Percentiles rank a stretch among this genome's conserved stretches.
phyloP scores from a whole-genome alignment of 2,797 vertebrate genomes.

The Rhinichthys osculus region DNA sequence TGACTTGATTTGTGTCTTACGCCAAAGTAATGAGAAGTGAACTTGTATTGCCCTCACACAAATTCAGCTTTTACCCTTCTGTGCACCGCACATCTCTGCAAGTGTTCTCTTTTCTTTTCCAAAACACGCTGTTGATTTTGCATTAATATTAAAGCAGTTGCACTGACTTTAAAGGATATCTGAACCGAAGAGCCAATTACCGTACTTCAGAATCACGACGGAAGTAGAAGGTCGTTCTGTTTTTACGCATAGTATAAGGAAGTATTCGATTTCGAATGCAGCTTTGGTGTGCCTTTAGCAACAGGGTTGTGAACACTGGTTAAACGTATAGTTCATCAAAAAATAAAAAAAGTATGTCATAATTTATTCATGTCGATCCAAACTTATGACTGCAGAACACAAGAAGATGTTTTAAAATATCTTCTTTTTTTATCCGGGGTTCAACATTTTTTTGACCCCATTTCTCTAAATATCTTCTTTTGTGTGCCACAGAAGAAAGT shows the following conservation, averaged over 20 bases:
- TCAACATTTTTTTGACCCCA: background rate
- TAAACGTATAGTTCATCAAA: background rate
- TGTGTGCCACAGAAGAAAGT: background rate
- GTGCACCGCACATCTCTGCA: too few relatives aligned
- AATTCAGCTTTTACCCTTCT: too few relatives aligned
- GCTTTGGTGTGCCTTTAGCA: too few relatives aligned
- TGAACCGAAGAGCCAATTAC: too few relatives aligned
- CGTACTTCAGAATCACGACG: background rate
- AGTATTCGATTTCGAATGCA: background rate
- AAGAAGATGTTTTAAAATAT: background rate
- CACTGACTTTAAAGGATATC: too few relatives aligned
- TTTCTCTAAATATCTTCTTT: background rate
- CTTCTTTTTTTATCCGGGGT: background rate
- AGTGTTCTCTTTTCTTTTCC: too few relatives aligned
- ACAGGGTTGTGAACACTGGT: background rate
- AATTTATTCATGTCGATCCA: background rate
- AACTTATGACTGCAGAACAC: background rate
- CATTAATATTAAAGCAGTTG: too few relatives aligned
- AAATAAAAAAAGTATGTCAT: background rate
- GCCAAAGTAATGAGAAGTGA: constrained; percentile 19
- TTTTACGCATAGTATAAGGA: background rate
- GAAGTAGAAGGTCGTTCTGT: background rate
- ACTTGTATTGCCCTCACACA: background rate
- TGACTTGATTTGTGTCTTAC: background rate
- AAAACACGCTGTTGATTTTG: too few relatives aligned